Conservation (phyloP, 2,113 vertebrate species). For the Cervus canadensis region DNA sequence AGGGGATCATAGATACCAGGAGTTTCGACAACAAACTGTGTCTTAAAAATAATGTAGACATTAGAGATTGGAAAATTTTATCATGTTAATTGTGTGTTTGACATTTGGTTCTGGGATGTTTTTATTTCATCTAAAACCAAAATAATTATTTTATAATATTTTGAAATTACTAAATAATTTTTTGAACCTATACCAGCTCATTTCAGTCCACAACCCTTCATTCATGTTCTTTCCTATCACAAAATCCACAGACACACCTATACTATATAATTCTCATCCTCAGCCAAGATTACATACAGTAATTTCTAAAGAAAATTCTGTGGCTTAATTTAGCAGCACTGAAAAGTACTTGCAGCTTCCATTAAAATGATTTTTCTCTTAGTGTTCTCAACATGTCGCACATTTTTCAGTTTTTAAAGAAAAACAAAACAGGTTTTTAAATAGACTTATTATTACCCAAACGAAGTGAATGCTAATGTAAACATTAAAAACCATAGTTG, state of each 20-base stretch:
- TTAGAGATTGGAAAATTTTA: not conserved
- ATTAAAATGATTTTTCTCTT: constrained; percentile 64
- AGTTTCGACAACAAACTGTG: not conserved
- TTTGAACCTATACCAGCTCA: not conserved
- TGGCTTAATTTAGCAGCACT: constrained; percentile 57
- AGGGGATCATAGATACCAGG: not conserved
- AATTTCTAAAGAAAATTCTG: constrained; percentile 57
- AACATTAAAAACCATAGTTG: constrained; percentile 58
- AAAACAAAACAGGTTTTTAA: constrained; percentile 69
- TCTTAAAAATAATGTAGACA: not conserved
- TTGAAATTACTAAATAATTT: constrained; percentile 32
- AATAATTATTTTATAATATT: not conserved
- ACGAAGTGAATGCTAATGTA: constrained; percentile 53
- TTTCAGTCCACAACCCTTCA: constrained; percentile 4
- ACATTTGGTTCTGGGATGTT: not conserved
- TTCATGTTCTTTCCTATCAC: constrained; percentile 21
- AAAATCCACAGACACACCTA: constrained; percentile 27
- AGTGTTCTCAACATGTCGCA: constrained; percentile 39
- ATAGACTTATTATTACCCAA: constrained; percentile 69
- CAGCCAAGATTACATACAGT: not conserved
- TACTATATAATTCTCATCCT: constrained; percentile 13
- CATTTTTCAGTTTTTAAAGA: constrained; percentile 62
- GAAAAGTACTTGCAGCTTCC: constrained; percentile 52
- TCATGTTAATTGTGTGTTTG: not conserved
- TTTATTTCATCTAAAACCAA: constrained; percentile 1